Evolutionary conservation across 2,888 invertebrate species (phyloP), one percentile per base, ranked within the genome.

Genomic region (Sesia bembeciformis): DNA sequence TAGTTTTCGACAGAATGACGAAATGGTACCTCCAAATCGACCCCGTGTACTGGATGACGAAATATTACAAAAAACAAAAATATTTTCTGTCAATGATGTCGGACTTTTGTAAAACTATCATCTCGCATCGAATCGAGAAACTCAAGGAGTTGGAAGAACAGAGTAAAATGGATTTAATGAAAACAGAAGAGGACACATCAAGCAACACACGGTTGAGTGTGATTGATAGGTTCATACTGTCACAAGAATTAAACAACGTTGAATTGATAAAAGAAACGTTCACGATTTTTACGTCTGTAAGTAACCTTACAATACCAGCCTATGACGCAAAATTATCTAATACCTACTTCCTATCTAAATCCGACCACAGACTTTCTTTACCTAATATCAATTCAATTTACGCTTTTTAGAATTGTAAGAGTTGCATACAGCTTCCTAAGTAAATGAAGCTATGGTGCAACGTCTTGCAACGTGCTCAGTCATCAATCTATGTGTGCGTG

Each of bases 231-330:
- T 81, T 86, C 54, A 65, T 85, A 52, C 57, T 86, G 40, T 81
- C 83, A 0, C 62, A 76, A 5, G 77, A 80, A 49, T 58, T 86
- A 7, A 60, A 68, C 55, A 43, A 55, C 1, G 62, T 68, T 0
- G 80, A 83, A 41, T 39, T 85, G 50, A 3, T 70, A 3, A 58
- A 66, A 0, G 85, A 84, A 60, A 84, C 80, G 0, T 81, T 82
- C 56, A 85, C 87, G 3, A 65, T 86, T 56, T 87, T 86, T 60
- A 86, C 85, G 42, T 76, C 85, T 49, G 86, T 86, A 63, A 78
- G 80, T 64, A 51, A 42, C 2, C 23, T 23, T 23, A 23, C 23
- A 23, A 23, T 23, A 23, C 2, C 23, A 23, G 23, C 39, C 39
- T 52, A 40, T 49, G 0, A 52, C 8, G 40, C 43, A 23, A 2